Evolutionary conservation across 2,113 vertebrate genomes (phyloP), one percentile per base, ranked within the genome.

Genomic region (Nothocercus nigrocapillus): DNA sequence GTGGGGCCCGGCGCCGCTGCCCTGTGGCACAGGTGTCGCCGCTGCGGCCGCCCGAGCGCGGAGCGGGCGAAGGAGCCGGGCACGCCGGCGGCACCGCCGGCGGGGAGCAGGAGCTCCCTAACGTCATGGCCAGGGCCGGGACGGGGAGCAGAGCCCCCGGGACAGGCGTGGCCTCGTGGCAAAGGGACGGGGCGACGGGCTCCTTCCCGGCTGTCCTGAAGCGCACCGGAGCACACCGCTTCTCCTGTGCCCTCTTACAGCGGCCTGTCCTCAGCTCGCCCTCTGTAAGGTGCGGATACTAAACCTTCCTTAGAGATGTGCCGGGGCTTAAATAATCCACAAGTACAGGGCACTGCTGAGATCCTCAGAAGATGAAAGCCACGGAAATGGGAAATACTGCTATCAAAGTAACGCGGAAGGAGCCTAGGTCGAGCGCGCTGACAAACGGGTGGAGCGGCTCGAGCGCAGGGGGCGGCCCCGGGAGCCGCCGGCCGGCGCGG

Each of bases 311-410:
- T 88, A 62, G 72, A 94, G 77, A 66, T 89, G 70, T 87, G 74
- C 77, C 87, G 92, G 82, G 44, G 83, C 59, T 94, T 87, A 89
- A 93, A 78, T 88, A 95, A 92, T 73, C 40, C 69, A 76, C 77
- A 72, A 36, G 76, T 85, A 88, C 56, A 76, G 44, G 78, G 56
- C 59, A 82, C 34, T 82, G 70, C 79, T 95, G 86, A 79, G 67
- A 87, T 74, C 47, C 73, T 68, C 81, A 84, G 88, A 92, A 90
- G 85, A 79, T 64, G 74, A 90, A 58, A 92, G 69, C 45, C 44
- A 74, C 47, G 74, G 42, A 82, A 93, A 85, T 40, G 51, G 68
- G 92, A 94, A 92, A 92, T 62, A 85, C 49, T 85, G 16, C 82
- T 59, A 56, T 73, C 40, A 62, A 51, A 64, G 59, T 73, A 88